Base-by-base conservation (phyloP, 2,888 invertebrate genomes). In the Ornithoptera priamus region DNA sequence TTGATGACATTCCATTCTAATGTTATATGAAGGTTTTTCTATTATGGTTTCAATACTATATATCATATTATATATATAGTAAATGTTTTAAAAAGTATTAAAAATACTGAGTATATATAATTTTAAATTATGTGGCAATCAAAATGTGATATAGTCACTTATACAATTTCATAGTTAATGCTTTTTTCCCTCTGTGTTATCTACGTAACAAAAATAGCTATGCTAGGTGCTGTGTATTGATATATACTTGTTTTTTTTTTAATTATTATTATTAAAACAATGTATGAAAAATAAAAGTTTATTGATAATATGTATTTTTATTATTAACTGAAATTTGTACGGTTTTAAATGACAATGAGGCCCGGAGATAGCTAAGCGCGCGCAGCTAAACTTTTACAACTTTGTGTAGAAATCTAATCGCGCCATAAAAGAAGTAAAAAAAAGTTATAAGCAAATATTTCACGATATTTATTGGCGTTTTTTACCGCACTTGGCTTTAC, bases 1-100 rank as follows among this genome's bases (percentile, higher is more conserved):
- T 20, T 57, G 18, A n/a, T 46, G 10, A 70, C 69, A 70, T 70
- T 70, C 69, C 69, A 30, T 62, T 67, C 12, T 12, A 20, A 39
- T 39, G 62, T 53, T 53, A 36, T 62, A 58, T 62, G 7, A 62
- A 66, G 69, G 65, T 39, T 56, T 56, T 57, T 12, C 18, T 65
- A 58, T 65, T 66, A 58, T 62, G 50, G 65, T 61, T 69, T 8
- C 10, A 68, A 63, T 58, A 22, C 8, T 8, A 22, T 24, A 12
- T 12, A 22, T 56, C 7, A 56, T 22, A 22, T 15, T 22, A 10
- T n/a, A 58, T 20, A 58, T 15, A 12, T 15, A 22, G 3, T 2
- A 22, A 58, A 58, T 58, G 22, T 22, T 10, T 58, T 12, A 22
- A 58, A 58, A 58, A 22, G 57, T 53, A 53, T 58, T 58, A 7